Conservation (phyloP, 2,113 vertebrate genomes). For the Theropithecus gelada region DNA sequence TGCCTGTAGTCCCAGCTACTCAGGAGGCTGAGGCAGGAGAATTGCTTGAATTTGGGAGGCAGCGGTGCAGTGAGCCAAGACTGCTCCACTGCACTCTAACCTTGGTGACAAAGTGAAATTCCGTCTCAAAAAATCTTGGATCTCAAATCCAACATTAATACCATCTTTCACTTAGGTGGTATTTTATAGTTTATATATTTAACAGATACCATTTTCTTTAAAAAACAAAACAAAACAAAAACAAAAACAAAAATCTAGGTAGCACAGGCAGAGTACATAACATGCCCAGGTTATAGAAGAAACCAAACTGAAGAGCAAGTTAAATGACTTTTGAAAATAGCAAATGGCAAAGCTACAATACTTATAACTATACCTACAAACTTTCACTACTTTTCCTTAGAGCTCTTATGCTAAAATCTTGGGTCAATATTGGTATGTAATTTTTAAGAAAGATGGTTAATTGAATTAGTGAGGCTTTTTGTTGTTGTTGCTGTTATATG, state of each 20-base stretch:
- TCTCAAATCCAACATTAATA: neutral
- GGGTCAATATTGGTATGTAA: neutral
- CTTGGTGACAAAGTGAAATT: no score
- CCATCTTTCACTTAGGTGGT: neutral
- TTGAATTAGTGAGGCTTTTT: neutral
- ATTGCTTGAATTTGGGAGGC: no score
- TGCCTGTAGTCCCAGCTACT: no score
- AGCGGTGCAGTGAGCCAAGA: no score
- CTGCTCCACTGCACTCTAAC: no score
- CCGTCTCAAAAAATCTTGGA: neutral
- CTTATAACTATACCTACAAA: neutral
- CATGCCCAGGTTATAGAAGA: neutral
- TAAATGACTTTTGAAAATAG: neutral
- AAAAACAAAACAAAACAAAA: neutral
- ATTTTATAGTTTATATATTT: neutral
- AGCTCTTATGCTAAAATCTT: neutral
- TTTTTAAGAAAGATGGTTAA: neutral
- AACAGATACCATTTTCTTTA: neutral
- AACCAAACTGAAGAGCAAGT: neutral
- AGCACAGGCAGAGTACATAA: neutral
- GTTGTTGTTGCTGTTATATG: neutral
- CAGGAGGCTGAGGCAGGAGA: no score
- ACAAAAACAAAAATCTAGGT: neutral
- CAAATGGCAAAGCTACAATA: neutral
- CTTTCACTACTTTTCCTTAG: neutral